These are phyloP conservation scores for Philhelius pedissequus DNA, from an alignment of 2,888 invertebrate genomes.

Conservation along the genomic window DNA sequence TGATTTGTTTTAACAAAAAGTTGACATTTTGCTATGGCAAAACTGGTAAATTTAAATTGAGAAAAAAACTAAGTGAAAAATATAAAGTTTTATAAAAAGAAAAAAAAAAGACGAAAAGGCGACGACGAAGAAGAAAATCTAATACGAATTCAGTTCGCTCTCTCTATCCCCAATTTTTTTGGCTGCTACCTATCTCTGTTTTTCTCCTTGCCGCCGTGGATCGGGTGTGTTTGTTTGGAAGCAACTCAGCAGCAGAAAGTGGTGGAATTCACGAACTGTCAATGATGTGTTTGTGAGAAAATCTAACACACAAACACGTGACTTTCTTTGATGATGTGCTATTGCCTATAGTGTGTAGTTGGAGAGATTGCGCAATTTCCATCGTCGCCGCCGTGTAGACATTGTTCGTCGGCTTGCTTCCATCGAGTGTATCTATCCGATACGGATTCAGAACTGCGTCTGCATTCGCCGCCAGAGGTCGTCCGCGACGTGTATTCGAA, in stretches of 20 bases:
- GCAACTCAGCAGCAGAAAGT: slow-evolving; percentile 29
- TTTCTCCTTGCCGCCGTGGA: neutral
- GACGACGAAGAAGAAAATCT: slow-evolving; percentile 55
- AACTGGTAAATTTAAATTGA: slow-evolving; percentile 12
- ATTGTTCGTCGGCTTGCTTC: neutral
- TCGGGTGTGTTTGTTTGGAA: slow-evolving; percentile 2
- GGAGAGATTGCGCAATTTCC: slow-evolving; percentile 64
- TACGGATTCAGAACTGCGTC: slow-evolving; percentile 60
- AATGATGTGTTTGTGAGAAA: slow-evolving; percentile 33
- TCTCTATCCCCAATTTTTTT: slow-evolving; percentile 35
- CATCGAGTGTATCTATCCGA: slow-evolving; percentile 37
- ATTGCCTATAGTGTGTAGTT: neutral
- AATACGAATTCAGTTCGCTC: slow-evolving; percentile 54
- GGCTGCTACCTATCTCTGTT: slow-evolving; percentile 49
- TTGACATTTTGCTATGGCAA: neutral
- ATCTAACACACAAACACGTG: slow-evolving; percentile 28
- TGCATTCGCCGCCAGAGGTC: slow-evolving; percentile 66
- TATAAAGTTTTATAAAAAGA: neutral
- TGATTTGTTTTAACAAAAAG: slow-evolving; percentile 13
- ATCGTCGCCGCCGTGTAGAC: neutral
- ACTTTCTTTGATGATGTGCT: slow-evolving; percentile 2
- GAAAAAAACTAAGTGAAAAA: neutral
- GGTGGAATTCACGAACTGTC: slow-evolving; percentile 56
- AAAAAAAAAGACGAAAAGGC: slow-evolving; percentile 14
- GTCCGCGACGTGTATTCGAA: slow-evolving; percentile 24